Evolutionary conservation across 2,113 vertebrate genomes (phyloP).

Genomic region (Machaerirhynchus nigripectus): DNA sequence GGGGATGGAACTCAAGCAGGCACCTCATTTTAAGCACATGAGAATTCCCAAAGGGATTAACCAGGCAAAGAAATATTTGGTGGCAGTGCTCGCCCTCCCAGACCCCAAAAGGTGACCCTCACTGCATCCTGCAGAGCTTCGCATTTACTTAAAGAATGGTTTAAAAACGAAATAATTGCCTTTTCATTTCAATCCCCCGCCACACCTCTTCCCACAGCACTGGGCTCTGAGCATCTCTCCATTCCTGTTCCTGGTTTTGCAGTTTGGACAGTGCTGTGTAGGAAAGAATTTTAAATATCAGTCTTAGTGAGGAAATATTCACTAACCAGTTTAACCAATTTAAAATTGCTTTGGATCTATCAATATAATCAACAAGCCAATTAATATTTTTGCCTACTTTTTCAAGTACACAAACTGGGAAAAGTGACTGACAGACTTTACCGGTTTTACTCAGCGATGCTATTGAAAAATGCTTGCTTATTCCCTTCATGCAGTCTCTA

Average conservation of each 20-base stretch:
- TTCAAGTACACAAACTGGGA: neutral
- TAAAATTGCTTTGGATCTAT: neutral
- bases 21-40: neutral
- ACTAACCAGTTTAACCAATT: neutral
- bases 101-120: neutral
- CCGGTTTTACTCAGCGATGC: neutral
- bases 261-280: neutral
- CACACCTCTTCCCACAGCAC: neutral
- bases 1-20: neutral
- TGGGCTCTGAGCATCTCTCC: neutral
- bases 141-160: neutral
- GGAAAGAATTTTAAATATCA: neutral
- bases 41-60: constrained; percentile 40
- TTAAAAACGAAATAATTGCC: constrained; percentile 25
- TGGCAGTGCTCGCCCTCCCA: neutral
- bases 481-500: constrained; percentile 37
- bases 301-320: neutral
- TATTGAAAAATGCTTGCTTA: neutral
- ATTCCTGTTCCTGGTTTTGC: neutral
- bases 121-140: neutral
- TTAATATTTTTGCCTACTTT: constrained; percentile 5
- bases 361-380: neutral
- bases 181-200: neutral
- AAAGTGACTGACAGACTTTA: neutral
- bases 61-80: neutral